Percentiles rank a stretch among this genome's conserved stretches.
phyloP scores from a whole-genome alignment of 2,113 vertebrate genomes.

The Scophthalmus maximus region DNA sequence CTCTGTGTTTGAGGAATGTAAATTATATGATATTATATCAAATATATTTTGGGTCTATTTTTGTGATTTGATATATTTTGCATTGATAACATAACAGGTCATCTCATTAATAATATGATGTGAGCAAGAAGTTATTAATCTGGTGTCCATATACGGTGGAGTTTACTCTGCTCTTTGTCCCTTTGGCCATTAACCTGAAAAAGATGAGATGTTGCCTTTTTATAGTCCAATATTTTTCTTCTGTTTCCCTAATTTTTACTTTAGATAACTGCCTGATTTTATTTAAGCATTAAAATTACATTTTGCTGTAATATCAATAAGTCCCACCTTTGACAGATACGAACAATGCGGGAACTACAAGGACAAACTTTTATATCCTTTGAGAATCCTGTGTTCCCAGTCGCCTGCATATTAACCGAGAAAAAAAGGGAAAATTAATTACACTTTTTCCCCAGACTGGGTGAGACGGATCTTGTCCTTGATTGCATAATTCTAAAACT shows the following conservation, averaged over 20 bases:
- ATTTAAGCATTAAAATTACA: conserved; percentile 1
- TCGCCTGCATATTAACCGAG: conserved; percentile 47
- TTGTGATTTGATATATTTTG: too few species aligned
- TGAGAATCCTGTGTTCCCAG: conserved; percentile 46
- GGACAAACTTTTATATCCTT: conserved; percentile 69
- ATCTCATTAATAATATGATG: not conserved
- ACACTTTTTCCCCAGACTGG: conserved; percentile 58
- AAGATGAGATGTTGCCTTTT: too few species aligned
- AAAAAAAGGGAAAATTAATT: conserved; percentile 65
- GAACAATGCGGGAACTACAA: conserved; percentile 32
- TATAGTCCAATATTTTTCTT: too few species aligned
- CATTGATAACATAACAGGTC: not conserved
- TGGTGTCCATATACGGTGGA: not conserved
- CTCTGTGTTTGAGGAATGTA: too few species aligned
- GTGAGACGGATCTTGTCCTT: too few species aligned
- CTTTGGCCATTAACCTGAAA: not conserved
- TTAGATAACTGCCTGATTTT: not conserved
- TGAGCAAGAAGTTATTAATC: not conserved
- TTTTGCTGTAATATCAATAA: conserved; percentile 21
- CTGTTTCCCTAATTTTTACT: too few species aligned
- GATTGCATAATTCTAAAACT: conserved; percentile 71
- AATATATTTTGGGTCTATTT: too few species aligned
- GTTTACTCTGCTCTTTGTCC: not conserved
- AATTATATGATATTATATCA: too few species aligned
- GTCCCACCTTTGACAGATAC: conserved; percentile 45